Evolutionary conservation across 2,113 vertebrate species (phyloP).

Genomic region (Tetrao urogallus): DNA sequence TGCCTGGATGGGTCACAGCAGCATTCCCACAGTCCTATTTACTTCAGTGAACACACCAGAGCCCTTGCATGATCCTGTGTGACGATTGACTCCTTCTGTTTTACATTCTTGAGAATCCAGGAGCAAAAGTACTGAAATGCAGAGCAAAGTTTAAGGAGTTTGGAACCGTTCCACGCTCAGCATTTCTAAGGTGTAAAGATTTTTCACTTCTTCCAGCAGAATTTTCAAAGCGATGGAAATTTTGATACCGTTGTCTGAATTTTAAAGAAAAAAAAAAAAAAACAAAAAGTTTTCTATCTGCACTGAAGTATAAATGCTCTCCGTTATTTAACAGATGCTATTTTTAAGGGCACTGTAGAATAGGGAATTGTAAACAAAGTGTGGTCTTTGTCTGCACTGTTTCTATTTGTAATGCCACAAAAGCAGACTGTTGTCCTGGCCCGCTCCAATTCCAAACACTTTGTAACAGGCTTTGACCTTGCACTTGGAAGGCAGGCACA

Average conservation of each 20-base stretch:
- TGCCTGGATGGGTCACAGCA: neutral
- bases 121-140: neutral
- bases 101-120: neutral
- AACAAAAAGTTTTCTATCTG: conserved; percentile 51
- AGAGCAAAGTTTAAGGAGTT: neutral
- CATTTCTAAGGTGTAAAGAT: neutral
- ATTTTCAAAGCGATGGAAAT: neutral
- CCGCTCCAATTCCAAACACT: neutral
- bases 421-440: neutral
- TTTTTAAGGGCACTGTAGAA: conserved; percentile 19
- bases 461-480: neutral
- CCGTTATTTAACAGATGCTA: neutral
- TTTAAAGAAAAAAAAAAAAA: neutral
- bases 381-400: conserved; percentile 37
- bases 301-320: conserved; percentile 9
- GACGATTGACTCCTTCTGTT: neutral
- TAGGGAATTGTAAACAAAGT: neutral
- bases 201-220: conserved; percentile 47
- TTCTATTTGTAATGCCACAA: conserved; percentile 49
- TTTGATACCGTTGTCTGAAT: conserved; percentile 69
- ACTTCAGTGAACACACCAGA: neutral
- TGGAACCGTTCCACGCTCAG: neutral
- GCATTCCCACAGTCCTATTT: neutral
- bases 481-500: neutral
- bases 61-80: neutral